These are phyloP conservation scores for Euphydryas editha DNA, from an alignment of 2,888 invertebrate genomes.

Conservation along the genomic window DNA sequence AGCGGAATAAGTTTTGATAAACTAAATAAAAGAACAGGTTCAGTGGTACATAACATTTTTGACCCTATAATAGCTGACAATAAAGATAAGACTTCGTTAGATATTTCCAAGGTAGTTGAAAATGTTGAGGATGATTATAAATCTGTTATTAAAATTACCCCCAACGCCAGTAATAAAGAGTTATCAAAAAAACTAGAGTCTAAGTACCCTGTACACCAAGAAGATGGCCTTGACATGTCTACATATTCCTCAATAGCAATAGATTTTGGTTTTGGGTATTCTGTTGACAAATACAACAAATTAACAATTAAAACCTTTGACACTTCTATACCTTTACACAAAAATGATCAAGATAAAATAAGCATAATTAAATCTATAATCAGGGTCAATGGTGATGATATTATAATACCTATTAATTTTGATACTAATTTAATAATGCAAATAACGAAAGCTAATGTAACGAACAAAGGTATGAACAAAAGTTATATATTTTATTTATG, in stretches of 20 bases:
- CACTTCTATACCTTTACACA: slow-evolving; percentile 39
- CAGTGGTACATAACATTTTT: background rate
- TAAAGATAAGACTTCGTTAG: background rate
- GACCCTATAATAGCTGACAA: background rate
- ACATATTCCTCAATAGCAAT: slow-evolving; percentile 33
- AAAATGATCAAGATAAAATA: slow-evolving; percentile 48
- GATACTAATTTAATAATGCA: slow-evolving; percentile 54
- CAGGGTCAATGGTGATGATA: slow-evolving; percentile 49
- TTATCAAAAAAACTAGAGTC: background rate
- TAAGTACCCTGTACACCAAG: background rate
- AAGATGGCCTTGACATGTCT: background rate
- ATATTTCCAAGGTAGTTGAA: background rate
- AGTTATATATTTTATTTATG: too few relatives aligned
- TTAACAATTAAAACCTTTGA: slow-evolving; percentile 57
- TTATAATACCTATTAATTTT: slow-evolving; percentile 58
- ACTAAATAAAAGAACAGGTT: background rate
- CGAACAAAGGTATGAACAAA: background rate
- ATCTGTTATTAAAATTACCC: too few relatives aligned
- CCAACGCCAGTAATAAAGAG: background rate
- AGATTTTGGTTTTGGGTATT: slow-evolving; percentile 61
- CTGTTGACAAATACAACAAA: slow-evolving; percentile 54
- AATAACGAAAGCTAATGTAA: slow-evolving; percentile 45
- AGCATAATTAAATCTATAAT: slow-evolving; percentile 54
- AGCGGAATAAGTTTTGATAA: background rate
- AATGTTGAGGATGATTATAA: background rate